Conservation (phyloP, 2,113 vertebrate genomes). For the Percopsis transmontana region DNA sequence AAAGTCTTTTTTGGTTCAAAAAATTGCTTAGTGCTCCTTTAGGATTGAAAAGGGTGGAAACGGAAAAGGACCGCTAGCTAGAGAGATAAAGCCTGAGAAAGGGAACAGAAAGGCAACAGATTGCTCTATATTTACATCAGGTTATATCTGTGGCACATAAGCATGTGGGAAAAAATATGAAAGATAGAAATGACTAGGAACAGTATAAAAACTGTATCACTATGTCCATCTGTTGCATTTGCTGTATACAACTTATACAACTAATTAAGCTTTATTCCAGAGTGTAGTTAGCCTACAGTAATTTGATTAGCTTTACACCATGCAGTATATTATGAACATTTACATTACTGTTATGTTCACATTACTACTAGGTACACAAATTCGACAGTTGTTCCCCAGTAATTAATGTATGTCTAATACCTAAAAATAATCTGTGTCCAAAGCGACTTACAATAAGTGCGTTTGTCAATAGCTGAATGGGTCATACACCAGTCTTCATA, state of each 20-base stretch:
- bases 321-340: not conserved
- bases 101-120: not conserved
- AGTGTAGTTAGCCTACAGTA: no score
- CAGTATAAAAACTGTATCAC: not conserved
- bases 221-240: not conserved
- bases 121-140: not conserved
- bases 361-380: no score
- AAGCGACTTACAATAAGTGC: no score
- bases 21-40: not conserved
- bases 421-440: no score
- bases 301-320: no score
- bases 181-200: constrained; percentile 3
- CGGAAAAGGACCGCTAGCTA: not conserved
- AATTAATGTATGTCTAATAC: no score
- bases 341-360: not conserved
- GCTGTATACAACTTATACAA: no score
- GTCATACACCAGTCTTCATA: no score
- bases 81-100: not conserved
- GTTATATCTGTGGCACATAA: not conserved
- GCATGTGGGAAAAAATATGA: not conserved
- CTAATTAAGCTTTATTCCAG: no score
- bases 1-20: no score
- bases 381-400: no score
- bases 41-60: not conserved
- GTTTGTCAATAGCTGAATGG: no score